These are phyloP conservation scores for Syngnathus rostellatus DNA, from an alignment of 2,797 vertebrate species.

Conservation along the genomic window DNA sequence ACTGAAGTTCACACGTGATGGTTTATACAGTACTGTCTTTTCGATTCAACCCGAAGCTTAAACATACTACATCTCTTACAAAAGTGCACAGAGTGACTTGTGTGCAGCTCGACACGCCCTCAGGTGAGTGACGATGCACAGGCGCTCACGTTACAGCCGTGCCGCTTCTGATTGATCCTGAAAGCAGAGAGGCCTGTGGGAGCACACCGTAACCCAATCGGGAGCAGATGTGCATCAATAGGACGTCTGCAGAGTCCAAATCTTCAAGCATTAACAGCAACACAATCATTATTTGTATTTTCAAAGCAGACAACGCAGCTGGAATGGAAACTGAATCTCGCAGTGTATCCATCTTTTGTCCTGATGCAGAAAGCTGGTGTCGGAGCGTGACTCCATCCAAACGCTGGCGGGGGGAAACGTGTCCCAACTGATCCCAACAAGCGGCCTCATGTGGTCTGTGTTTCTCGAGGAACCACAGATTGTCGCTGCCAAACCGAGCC, in stretches of 20 bases:
- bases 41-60: neutral
- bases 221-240: slow-evolving; percentile 48
- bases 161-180: slow-evolving; percentile 54
- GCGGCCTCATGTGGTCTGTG: slow-evolving; percentile 3
- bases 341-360: slow-evolving; percentile 2
- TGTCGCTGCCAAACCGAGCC: slow-evolving; percentile 3
- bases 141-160: slow-evolving; percentile 49
- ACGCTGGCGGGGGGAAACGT: neutral
- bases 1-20: neutral
- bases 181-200: slow-evolving; percentile 59
- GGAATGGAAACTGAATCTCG: slow-evolving; percentile 5
- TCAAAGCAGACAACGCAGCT: neutral
- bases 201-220: slow-evolving; percentile 52
- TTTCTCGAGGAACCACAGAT: neutral
- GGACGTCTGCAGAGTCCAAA: slow-evolving; percentile 11
- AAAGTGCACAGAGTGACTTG: neutral
- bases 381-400: slow-evolving; percentile 4
- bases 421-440: neutral
- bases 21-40: neutral
- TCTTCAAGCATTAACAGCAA: neutral
- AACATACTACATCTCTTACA: slow-evolving; percentile 12
- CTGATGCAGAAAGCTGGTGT: neutral
- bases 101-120: slow-evolving; percentile 19
- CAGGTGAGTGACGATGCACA: slow-evolving; percentile 44
- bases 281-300: neutral